Evolutionary conservation across 2,888 invertebrate species (phyloP).

Genomic region (Allacma fusca): DNA sequence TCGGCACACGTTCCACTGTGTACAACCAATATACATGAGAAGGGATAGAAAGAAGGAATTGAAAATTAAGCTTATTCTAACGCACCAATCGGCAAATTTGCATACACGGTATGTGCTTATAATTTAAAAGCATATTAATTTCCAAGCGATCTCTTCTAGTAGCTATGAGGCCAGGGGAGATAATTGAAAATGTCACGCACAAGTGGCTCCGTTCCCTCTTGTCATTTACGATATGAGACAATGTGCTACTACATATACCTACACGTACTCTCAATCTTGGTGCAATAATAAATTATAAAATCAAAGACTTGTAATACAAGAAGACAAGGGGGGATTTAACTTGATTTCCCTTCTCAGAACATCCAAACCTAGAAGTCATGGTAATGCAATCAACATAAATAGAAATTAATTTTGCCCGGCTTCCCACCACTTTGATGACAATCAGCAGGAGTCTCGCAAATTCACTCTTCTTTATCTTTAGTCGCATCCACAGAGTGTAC

Average conservation of each 20-base stretch:
- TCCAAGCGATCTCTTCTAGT: constrained; percentile 13
- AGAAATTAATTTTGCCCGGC: constrained; percentile 19
- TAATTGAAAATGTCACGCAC: constrained; percentile 54
- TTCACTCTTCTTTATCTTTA: background rate
- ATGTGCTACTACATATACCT: background rate
- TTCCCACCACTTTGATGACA: background rate
- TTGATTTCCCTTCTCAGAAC: background rate
- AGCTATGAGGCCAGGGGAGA: constrained; percentile 32
- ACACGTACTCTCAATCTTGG: background rate
- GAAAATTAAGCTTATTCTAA: background rate
- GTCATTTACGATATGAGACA: background rate
- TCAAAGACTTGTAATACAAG: constrained; percentile 14
- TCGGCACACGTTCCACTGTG: constrained; percentile 48
- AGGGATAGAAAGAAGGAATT: background rate
- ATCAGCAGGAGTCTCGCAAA: constrained; percentile 4
- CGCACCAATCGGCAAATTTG: background rate
- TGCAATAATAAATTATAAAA: constrained; percentile 10
- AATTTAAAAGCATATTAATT: constrained; percentile 17
- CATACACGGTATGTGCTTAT: constrained; percentile 13
- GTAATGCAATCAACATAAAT: constrained; percentile 14
- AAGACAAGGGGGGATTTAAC: constrained; percentile 3
- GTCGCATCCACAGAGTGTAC: background rate
- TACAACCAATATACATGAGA: background rate
- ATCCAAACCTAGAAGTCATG: background rate
- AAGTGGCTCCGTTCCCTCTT: constrained; percentile 44